These are phyloP conservation scores for Trichonephila inaurata DNA, from an alignment of 1,140 invertebrate genomes.

Conservation along the genomic window DNA sequence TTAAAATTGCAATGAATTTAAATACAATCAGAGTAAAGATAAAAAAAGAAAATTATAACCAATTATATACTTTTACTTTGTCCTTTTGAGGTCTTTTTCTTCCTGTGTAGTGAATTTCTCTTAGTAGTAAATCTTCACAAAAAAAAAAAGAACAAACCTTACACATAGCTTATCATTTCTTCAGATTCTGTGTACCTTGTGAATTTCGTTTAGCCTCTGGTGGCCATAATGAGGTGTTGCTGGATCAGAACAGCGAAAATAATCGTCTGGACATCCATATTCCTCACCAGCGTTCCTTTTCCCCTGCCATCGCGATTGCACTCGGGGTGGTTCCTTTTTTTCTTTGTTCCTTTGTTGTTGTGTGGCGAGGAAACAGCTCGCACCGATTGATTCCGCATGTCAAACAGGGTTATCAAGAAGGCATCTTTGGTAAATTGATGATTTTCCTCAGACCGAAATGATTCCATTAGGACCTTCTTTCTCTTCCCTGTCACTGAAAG, in stretches of 20 bases:
- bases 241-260: neutral
- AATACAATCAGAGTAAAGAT: no score
- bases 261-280: constrained; percentile 26
- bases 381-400: constrained; percentile 11
- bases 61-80: no score
- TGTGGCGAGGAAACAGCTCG: neutral
- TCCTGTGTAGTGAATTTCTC: no score
- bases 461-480: constrained; percentile 22
- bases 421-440: constrained; percentile 29
- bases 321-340: neutral
- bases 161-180: neutral
- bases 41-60: no score
- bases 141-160: no score
- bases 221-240: neutral
- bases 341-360: neutral
- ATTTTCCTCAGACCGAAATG: constrained; percentile 29
- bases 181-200: neutral
- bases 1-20: no score
- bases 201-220: neutral
- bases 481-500: neutral
- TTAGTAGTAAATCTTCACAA: no score
- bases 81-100: no score
- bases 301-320: neutral
- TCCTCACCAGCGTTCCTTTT: neutral
- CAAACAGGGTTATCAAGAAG: constrained; percentile 33